phyloP scores from a whole-genome alignment of 2,113 vertebrate genomes.

The Nesoenas mayeri region DNA sequence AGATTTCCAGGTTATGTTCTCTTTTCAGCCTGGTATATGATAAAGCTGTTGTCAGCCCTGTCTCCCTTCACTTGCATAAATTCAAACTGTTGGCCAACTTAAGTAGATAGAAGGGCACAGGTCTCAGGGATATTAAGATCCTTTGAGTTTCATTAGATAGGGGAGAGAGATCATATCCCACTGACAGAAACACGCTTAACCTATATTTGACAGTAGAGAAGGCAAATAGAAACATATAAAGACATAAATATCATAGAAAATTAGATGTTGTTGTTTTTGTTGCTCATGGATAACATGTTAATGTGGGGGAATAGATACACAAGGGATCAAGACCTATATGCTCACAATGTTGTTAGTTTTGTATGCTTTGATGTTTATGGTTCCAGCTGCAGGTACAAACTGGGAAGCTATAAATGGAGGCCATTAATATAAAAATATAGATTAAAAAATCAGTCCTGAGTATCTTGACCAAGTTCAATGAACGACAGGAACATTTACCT shows the following conservation, averaged over 20 bases:
- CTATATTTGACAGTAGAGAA: background rate
- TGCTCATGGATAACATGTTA: background rate
- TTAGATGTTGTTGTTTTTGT: background rate
- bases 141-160: background rate
- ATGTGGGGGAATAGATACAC: background rate
- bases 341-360: background rate
- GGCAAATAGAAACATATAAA: background rate
- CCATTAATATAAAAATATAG: background rate
- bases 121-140: background rate
- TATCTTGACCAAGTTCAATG: background rate
- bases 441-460: conserved; percentile 13
- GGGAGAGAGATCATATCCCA: background rate
- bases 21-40: background rate
- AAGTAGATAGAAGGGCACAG: background rate
- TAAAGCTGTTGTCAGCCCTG: background rate
- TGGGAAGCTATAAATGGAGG: background rate
- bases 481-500: background rate
- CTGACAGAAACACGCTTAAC: background rate
- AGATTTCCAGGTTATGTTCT: background rate
- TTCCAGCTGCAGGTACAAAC: background rate
- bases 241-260: background rate
- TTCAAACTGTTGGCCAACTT: background rate
- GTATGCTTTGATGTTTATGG: background rate
- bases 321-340: background rate
- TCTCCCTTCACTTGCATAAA: background rate